Evolutionary conservation across 2,797 vertebrate species (phyloP), one percentile per base, ranked within the genome.

Genomic region (Rousettus madagascariensis): DNA sequence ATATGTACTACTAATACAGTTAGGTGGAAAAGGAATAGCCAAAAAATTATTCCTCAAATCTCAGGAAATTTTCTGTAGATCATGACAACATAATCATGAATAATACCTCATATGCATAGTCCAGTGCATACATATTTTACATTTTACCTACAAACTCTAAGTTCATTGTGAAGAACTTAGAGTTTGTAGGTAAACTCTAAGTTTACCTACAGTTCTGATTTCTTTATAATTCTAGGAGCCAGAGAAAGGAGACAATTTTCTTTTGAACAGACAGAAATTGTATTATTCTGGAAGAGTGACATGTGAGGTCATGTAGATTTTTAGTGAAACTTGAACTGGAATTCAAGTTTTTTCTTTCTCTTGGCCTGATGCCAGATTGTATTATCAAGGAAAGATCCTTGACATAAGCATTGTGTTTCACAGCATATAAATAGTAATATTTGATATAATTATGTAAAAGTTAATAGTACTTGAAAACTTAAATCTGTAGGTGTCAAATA

Each of bases 351-450:
- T 22, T 72, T 59, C 28, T 80, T 89, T 89, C 19, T 79, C 6
- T 89, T 53, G 6, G 17, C 82, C n/a, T 75, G 30, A 20, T 71
- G 66, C 19, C 33, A 85, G 46, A 69, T 53, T 90, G 43, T 80
- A 87, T 80, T 95, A 28, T 69, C 65, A 96, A 69, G 36, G 77
- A 78, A 84, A 91, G 11, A 71, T 69, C 30, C 20, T 59, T 69
- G 75, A 77, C 6, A 13, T 78, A 49, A 51, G 26, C 49, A 49
- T 49, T 83, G 10, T 90, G 13, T n/a, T 96, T 91, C 89, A 15
- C 17, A 86, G 10, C 38, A 28, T 95, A 85, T 36, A 49, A 72
- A 80, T 6, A 86, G 26, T 66, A 82, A 66, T 61, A 72, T 43
- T 0, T 59, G 30, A 65, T 78, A 90, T 41, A 49, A 72, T 78